Percentiles rank a stretch among this genome's conserved stretches.
Evolutionary conservation across 1,140 invertebrate genomes (phyloP).

Genomic region (Schlechtendalia chinensis): DNA sequence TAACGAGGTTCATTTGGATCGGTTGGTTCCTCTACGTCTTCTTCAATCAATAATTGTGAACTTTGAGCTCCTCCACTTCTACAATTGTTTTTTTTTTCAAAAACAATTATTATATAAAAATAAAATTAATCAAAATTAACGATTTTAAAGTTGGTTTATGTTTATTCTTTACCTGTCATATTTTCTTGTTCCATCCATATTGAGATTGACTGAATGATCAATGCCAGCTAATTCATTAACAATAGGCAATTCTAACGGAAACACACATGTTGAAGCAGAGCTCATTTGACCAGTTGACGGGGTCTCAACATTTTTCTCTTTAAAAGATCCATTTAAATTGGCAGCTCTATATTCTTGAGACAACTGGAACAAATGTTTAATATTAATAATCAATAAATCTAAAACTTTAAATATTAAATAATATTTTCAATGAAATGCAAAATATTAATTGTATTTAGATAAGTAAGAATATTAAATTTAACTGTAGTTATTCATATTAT

Average conservation of each 20-base stretch:
- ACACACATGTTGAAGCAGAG: slow-evolving; percentile 55
- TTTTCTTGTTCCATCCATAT: slow-evolving; percentile 67
- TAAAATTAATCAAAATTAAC: too few species aligned
- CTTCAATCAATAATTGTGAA: slow-evolving; percentile 35
- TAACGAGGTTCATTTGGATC: slow-evolving; percentile 94
- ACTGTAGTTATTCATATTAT: too few species aligned
- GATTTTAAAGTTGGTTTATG: neutral
- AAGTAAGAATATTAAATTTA: too few species aligned
- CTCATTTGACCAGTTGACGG: slow-evolving; percentile 57
- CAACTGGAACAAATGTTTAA: slow-evolving; percentile 64
- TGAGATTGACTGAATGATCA: slow-evolving; percentile 75
- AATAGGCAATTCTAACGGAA: slow-evolving; percentile 56
- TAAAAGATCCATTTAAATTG: slow-evolving; percentile 91
- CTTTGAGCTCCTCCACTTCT: slow-evolving; percentile 40
- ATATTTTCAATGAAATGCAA: too few species aligned
- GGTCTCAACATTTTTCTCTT: slow-evolving; percentile 66
- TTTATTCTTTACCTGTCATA: slow-evolving; percentile 62
- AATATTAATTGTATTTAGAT: too few species aligned
- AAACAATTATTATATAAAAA: neutral
- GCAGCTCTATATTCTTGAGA: slow-evolving; percentile 90
- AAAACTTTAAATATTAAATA: too few species aligned
- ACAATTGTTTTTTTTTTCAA: neutral
- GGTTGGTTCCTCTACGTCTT: slow-evolving; percentile 45
- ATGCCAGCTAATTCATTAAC: slow-evolving; percentile 72
- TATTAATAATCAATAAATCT: too few species aligned